Evolutionary conservation across 53 echinoderm and acorn worm genomes (phyloP).

Genomic region (Echinometra lucunter): DNA sequence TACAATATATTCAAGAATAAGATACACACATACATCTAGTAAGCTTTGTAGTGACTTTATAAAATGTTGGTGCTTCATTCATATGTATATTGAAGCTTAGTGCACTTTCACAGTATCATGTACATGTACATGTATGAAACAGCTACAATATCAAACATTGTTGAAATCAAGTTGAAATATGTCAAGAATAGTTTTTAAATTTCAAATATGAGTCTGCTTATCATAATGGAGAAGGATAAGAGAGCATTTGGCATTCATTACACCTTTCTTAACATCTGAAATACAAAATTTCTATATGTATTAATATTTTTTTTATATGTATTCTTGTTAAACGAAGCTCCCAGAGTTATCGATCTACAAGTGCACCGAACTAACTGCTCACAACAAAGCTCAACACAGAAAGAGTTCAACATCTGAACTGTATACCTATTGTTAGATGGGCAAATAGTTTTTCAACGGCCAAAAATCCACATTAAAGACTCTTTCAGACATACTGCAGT

Average conservation of each 20-base stretch:
- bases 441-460: too few species aligned
- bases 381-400: too few species aligned
- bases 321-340: neutral
- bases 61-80: neutral
- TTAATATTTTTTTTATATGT: too few species aligned
- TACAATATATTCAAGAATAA: constrained; percentile 26
- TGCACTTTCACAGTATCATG: too few species aligned
- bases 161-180: neutral
- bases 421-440: too few species aligned
- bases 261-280: neutral
- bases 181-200: neutral
- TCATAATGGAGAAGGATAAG: neutral
- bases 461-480: too few species aligned
- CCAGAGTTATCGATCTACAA: too few species aligned
- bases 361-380: too few species aligned
- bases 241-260: neutral
- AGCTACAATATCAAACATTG: neutral
- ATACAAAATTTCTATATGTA: neutral
- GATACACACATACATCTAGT: neutral
- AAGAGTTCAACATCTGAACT: too few species aligned
- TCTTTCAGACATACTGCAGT: too few species aligned
- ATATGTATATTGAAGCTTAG: neutral
- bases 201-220: neutral
- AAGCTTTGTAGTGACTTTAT: neutral
- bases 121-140: neutral